These are phyloP conservation scores for Enteromius treurensis DNA, from an alignment of 2,797 vertebrate genomes.

Conservation along the genomic window DNA sequence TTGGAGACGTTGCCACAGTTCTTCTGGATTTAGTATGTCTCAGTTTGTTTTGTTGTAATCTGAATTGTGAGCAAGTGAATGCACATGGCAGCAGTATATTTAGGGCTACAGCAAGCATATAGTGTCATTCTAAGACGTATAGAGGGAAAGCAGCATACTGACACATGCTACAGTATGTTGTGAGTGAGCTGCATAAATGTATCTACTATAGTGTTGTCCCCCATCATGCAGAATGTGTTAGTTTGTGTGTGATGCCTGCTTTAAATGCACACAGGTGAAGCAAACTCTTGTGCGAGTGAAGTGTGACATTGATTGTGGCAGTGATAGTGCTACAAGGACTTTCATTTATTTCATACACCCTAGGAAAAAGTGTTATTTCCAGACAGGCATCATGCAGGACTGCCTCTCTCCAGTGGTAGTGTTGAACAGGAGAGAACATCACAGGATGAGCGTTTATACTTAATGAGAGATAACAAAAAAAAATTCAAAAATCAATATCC, in stretches of 20 bases:
- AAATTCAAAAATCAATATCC: not conserved
- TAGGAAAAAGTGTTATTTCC: constrained; percentile 15
- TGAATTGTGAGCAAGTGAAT: not conserved
- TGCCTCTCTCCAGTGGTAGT: not conserved
- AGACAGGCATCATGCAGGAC: not conserved
- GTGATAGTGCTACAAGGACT: constrained; percentile 9
- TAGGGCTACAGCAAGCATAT: not conserved
- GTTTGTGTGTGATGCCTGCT: not conserved
- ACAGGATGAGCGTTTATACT: not conserved
- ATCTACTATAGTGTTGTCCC: not conserved
- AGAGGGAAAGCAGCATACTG: not conserved
- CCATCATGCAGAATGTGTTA: not conserved
- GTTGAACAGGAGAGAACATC: not conserved
- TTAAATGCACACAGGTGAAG: constrained; percentile 3
- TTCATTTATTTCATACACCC: constrained; percentile 6
- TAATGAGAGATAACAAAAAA: not conserved
- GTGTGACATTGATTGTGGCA: not conserved
- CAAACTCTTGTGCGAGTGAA: not conserved
- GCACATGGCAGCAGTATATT: not conserved
- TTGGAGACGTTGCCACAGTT: too few species aligned
- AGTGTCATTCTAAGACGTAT: not conserved
- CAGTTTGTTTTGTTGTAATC: not conserved
- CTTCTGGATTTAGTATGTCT: too few species aligned
- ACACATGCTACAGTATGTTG: not conserved
- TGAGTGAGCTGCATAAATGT: constrained; percentile 2